A percentile compares a stretch with the other conserved stretches of the same genome.
phyloP scores from a whole-genome alignment of 2,113 vertebrate genomes.

The Otus sunia region DNA sequence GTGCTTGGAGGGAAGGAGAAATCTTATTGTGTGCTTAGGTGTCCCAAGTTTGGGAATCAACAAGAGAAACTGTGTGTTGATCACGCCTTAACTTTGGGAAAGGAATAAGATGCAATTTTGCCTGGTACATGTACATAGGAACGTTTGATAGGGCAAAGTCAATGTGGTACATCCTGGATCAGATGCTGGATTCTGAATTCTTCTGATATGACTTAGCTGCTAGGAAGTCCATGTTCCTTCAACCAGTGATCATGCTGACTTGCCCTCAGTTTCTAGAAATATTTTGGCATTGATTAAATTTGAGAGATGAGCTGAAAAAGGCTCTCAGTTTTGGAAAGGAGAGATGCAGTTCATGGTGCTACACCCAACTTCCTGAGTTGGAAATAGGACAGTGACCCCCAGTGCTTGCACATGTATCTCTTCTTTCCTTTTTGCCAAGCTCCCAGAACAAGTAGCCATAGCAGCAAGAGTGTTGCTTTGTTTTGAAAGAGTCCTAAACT shows the following conservation, averaged over 20 bases:
- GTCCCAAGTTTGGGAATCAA: fast-evolving
- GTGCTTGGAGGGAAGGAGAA: background rate
- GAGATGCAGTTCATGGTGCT: background rate
- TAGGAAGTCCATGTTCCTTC: background rate
- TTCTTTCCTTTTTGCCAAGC: background rate
- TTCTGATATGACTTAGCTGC: background rate
- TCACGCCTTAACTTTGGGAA: background rate
- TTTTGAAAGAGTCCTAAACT: background rate
- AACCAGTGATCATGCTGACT: background rate
- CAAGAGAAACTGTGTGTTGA: background rate
- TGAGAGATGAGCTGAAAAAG: background rate
- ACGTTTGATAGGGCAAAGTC: background rate
- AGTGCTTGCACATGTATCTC: fast-evolving
- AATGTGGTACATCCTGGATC: fast-evolving
- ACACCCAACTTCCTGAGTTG: background rate
- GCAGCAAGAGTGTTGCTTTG: background rate
- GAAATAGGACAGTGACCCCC: background rate
- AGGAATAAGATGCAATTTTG: background rate
- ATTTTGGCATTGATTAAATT: background rate
- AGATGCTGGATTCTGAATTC: background rate
- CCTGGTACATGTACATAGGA: fast-evolving
- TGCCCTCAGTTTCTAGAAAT: background rate
- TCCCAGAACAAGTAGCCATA: background rate
- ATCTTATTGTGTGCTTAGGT: background rate
- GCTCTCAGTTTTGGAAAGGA: background rate